Percentiles rank a stretch among this genome's conserved stretches.
Conservation (phyloP, 1,140 invertebrate species). For the Araneus ventricosus region DNA sequence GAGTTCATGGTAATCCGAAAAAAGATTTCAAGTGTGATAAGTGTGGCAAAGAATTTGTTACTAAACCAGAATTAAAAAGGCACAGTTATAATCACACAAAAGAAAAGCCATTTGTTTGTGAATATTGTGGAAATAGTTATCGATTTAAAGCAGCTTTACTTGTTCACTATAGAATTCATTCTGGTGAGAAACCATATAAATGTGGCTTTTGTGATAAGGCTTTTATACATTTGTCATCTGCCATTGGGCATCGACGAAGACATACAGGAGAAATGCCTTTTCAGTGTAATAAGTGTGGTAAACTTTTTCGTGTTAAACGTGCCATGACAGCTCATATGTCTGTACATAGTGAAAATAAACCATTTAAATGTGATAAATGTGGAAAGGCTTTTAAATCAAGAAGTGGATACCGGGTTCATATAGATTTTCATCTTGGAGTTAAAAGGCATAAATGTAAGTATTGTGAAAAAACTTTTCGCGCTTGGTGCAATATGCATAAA, state of each 20-base stretch:
- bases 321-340: slow-evolving; percentile 74
- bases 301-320: slow-evolving; percentile 80
- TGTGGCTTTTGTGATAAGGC: slow-evolving; percentile 85
- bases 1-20: slow-evolving; percentile 72
- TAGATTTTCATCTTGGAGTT: slow-evolving; percentile 75
- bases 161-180: slow-evolving; percentile 86
- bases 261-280: slow-evolving; percentile 90
- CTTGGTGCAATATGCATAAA: slow-evolving; percentile 76
- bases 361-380: slow-evolving; percentile 75
- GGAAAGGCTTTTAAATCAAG: slow-evolving; percentile 75
- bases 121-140: slow-evolving; percentile 73
- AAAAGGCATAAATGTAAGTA: slow-evolving; percentile 74
- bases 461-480: slow-evolving; percentile 72
- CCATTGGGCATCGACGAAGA: slow-evolving; percentile 85
- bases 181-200: slow-evolving; percentile 87
- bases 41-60: slow-evolving; percentile 78
- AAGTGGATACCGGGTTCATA: slow-evolving; percentile 74
- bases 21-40: slow-evolving; percentile 78
- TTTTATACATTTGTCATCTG: slow-evolving; percentile 85
- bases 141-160: slow-evolving; percentile 66
- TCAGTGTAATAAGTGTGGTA: slow-evolving; percentile 85
- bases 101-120: slow-evolving; percentile 74
- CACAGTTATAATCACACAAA: slow-evolving; percentile 71
- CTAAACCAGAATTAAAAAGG: slow-evolving; percentile 78
- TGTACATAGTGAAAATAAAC: slow-evolving; percentile 65